Conservation (phyloP, 2,797 vertebrate genomes). For the Macropodus opercularis region DNA sequence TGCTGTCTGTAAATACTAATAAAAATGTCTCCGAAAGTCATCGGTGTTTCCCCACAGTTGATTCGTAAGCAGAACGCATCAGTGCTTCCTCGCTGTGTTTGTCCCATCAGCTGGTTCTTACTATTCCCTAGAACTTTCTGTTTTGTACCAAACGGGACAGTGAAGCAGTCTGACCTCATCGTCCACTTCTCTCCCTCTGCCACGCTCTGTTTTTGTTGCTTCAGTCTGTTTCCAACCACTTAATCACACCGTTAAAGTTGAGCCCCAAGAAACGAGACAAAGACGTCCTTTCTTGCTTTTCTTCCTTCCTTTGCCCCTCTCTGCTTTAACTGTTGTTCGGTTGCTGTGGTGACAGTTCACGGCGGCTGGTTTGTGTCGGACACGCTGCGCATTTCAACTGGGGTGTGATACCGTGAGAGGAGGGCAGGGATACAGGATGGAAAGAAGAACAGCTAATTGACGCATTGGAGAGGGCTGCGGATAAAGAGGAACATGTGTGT, state of each 20-base stretch:
- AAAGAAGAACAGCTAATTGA: constrained; percentile 12
- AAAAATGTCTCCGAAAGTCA: constrained; percentile 44
- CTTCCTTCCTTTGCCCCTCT: constrained; percentile 40
- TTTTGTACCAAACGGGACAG: constrained; percentile 38
- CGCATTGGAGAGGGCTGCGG: constrained; percentile 16
- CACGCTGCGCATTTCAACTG: constrained; percentile 71
- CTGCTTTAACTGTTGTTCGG: constrained; percentile 55
- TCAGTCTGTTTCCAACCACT: constrained; percentile 65
- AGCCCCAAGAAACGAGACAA: constrained; percentile 42
- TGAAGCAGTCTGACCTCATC: constrained; percentile 65
- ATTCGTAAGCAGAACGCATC: constrained; percentile 5
- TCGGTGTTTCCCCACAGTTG: not conserved
- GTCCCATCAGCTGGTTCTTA: constrained; percentile 14
- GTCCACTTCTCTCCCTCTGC: constrained; percentile 37
- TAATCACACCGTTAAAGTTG: constrained; percentile 48
- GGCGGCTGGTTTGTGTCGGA: constrained; percentile 60
- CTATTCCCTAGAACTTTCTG: constrained; percentile 46
- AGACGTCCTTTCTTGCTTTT: constrained; percentile 54
- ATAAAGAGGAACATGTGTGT: constrained; percentile 11
- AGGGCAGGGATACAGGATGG: constrained; percentile 4
- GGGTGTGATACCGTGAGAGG: constrained; percentile 42
- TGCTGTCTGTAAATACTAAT: constrained; percentile 76
- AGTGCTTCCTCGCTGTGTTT: constrained; percentile 3
- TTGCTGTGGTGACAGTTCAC: constrained; percentile 59
- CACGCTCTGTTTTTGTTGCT: constrained; percentile 68